Base-by-base conservation (phyloP, 1,140 invertebrate genomes). In the Matsumurasca onukii region DNA sequence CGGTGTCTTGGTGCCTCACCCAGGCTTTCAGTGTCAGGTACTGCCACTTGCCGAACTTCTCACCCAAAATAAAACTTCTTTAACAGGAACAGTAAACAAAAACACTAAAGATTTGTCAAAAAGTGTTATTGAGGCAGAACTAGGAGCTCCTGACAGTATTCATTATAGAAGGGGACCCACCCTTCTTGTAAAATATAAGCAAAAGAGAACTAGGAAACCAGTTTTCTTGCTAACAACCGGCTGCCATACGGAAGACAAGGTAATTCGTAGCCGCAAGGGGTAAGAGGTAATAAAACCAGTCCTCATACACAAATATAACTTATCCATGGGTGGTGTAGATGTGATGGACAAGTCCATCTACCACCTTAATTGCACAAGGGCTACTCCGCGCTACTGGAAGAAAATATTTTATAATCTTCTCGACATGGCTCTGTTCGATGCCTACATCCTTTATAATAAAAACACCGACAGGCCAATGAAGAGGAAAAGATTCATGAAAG, bases 171-270 rank as follows among this genome's bases (percentile, higher is more conserved):
- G 49, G 34, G 25, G 49, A 17, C 1, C 39, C 31, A 24, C 31
- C 12, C 59, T 67, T 20, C 29, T 57, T 22, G 48, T 57, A 31
- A 52, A 27, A 51, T 57, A 57, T 30, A 17, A 31, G 31, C 39
- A 67, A 59, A 67, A 67, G 13, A 31, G 29, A 22, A 67, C 25
- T 31, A 67, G 66, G 22, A 67, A 67, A 57, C 66, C 66, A 5
- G 48, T 67, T n/a, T 67, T 57, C 29, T 52, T 67, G 17, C 30
- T 67, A 30, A 29, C 49, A 67, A 67, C 66, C 2, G 66, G 25
- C 22, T 67, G 48, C 29, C 66, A 52, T 55, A 51, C 49, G 15
- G 25, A 67, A 20, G 31, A 67, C 52, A 55, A 20, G 51, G 45
- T 27, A 20, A 31, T 67, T 25, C 17, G 9, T 25, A 66, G 64